Conservation (phyloP, 1,140 invertebrate genomes). For the Meloidogyne exigua region DNA sequence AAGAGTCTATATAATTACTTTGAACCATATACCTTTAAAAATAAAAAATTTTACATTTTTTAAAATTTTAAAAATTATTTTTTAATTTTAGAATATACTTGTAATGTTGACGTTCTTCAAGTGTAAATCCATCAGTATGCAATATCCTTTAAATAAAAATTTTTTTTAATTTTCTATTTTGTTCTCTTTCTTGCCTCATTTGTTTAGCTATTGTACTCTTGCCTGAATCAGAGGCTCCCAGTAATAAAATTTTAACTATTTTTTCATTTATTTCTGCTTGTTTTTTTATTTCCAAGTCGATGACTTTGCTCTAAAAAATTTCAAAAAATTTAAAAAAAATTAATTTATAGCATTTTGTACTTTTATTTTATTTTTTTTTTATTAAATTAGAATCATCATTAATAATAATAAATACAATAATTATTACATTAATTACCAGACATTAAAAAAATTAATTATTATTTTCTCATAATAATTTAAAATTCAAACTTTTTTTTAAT, state of each 20-base stretch:
- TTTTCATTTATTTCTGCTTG: slow-evolving; percentile 4
- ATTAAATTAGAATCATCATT: too few species aligned
- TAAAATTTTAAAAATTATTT: too few species aligned
- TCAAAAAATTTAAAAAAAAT: too few species aligned
- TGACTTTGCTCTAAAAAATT: slow-evolving; percentile 19
- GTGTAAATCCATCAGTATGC: slow-evolving; percentile 19
- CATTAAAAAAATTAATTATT: too few species aligned
- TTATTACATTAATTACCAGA: too few species aligned
- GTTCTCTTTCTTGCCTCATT: slow-evolving; percentile 13
- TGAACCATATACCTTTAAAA: slow-evolving; percentile 20
- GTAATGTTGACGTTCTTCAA: slow-evolving; percentile 13
- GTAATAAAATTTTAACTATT: slow-evolving; percentile 13
- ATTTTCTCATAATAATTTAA: too few species aligned
- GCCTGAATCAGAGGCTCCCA: slow-evolving; percentile 26
- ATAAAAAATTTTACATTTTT: too few species aligned
- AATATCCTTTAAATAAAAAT: slow-evolving; percentile 16
- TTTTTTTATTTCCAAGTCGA: slow-evolving; percentile 14
- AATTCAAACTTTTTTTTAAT: too few species aligned
- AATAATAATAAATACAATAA: too few species aligned
- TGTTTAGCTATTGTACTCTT: slow-evolving; percentile 27
- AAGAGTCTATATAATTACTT: slow-evolving; percentile 18
- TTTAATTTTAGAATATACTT: slow-evolving; percentile 8
- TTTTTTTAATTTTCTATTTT: not conserved
- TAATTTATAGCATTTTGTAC: too few species aligned
- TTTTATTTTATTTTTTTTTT: too few species aligned